Evolutionary conservation across 53 echinoderm and acorn worm genomes (phyloP).

Genomic region (Paracentrotus lividus): DNA sequence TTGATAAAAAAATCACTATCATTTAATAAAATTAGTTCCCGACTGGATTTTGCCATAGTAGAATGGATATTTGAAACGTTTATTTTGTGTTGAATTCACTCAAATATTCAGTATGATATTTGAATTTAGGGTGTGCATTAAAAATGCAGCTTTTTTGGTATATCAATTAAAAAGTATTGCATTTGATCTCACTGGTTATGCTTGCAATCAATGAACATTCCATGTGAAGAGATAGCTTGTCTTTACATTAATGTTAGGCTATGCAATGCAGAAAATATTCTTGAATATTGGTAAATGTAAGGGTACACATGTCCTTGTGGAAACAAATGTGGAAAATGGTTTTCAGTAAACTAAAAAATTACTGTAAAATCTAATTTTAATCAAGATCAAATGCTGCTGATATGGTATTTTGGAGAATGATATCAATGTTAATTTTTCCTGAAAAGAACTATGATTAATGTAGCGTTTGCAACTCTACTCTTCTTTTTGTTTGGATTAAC

Average conservation of each 20-base stretch:
- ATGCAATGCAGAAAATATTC: neutral
- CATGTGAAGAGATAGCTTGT: neutral
- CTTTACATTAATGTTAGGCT: slow-evolving; percentile 26
- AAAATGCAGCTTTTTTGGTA: neutral
- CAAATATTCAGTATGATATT: neutral
- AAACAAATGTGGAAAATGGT: neutral
- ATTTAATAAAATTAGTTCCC: no score
- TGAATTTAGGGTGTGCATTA: neutral
- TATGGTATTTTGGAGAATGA: neutral
- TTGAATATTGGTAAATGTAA: neutral
- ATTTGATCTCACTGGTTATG: neutral
- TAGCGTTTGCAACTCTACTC: neutral
- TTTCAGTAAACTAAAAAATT: neutral
- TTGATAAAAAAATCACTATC: no score
- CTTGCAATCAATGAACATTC: slow-evolving; percentile 27
- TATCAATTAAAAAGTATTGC: neutral
- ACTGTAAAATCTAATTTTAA: neutral
- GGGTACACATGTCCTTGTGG: neutral
- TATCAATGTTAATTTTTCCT: neutral
- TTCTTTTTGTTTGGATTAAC: neutral
- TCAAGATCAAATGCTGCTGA: neutral
- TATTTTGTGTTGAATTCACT: neutral
- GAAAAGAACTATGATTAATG: neutral
- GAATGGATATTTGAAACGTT: neutral
- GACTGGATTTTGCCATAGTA: neutral